Conservation (phyloP, 2,888 invertebrate genomes). For the Drosophila siamana region DNA sequence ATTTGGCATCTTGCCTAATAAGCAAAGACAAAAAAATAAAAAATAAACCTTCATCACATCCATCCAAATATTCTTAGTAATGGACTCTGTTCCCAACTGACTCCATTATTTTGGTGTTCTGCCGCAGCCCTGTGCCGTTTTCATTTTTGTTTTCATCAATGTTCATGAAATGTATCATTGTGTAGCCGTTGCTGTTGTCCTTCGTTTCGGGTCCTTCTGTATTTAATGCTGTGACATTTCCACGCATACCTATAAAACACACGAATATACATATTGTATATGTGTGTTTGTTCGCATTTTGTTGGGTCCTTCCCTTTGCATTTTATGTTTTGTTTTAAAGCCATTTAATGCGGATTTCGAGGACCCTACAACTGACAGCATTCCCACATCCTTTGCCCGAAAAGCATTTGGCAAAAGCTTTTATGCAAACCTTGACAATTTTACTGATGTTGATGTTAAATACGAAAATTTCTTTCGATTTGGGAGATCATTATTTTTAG, state of each 20-base stretch:
- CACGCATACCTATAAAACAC: conserved; percentile 49
- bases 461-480: conserved; percentile 9
- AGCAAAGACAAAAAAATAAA: neutral
- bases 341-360: conserved; percentile 59
- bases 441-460: conserved; percentile 41
- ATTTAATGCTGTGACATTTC: conserved; percentile 58
- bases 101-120: neutral
- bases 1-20: no score
- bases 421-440: conserved; percentile 45
- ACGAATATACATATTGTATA: conserved; percentile 26
- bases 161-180: conserved; percentile 64
- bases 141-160: conserved; percentile 14
- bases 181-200: conserved; percentile 46
- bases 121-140: conserved; percentile 44
- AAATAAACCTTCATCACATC: neutral
- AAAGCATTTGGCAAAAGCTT: conserved; percentile 39
- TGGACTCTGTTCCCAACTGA: neutral
- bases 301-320: conserved; percentile 23
- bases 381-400: conserved; percentile 15
- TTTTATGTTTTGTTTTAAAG: conserved; percentile 56
- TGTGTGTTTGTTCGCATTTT: conserved; percentile 16
- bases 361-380: conserved; percentile 15
- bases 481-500: conserved; percentile 3
- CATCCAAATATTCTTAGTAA: neutral
- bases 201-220: conserved; percentile 31